phyloP scores from a whole-genome alignment of 2,888 invertebrate genomes.

The Pollenia labialis region DNA sequence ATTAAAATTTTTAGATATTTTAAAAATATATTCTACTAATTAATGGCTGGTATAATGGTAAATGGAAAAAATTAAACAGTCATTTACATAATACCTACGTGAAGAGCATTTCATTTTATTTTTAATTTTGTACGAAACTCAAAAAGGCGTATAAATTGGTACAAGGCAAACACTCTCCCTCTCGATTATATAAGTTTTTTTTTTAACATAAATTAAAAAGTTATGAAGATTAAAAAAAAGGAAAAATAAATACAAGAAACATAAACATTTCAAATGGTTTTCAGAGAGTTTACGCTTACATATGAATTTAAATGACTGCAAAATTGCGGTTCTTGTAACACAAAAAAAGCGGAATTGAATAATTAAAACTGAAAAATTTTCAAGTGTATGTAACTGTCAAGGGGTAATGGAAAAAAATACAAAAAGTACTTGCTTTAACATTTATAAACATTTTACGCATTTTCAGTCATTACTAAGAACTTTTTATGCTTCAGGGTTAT shows the following conservation, averaged over 20 bases:
- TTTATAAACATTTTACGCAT: conserved; percentile 15
- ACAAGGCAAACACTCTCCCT: conserved; percentile 55
- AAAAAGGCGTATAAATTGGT: conserved; percentile 63
- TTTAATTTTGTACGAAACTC: conserved; percentile 25
- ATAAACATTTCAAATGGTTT: conserved; percentile 52
- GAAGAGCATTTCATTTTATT: conserved; percentile 29
- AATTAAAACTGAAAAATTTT: conserved; percentile 65
- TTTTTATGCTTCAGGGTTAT: conserved; percentile 26
- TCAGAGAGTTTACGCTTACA: conserved; percentile 41
- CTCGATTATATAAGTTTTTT: too few relatives aligned
- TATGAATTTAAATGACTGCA: conserved; percentile 61
- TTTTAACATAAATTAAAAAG: not conserved
- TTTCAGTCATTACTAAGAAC: conserved; percentile 22
- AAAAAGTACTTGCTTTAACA: conserved; percentile 30
- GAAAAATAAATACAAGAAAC: conserved; percentile 24
- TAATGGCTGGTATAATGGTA: conserved; percentile 25
- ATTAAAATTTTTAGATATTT: conserved; percentile 32
- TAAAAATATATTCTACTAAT: conserved; percentile 33
- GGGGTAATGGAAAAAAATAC: conserved; percentile 15
- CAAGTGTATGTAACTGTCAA: conserved; percentile 55
- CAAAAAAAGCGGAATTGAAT: conserved; percentile 56
- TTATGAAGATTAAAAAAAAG: conserved; percentile 42
- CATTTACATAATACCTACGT: conserved; percentile 33
- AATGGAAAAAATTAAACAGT: conserved; percentile 1
- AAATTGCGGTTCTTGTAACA: conserved; percentile 44